Evolutionary conservation across 1,140 invertebrate species (phyloP).

Genomic region (Zaprionus camerounensis): DNA sequence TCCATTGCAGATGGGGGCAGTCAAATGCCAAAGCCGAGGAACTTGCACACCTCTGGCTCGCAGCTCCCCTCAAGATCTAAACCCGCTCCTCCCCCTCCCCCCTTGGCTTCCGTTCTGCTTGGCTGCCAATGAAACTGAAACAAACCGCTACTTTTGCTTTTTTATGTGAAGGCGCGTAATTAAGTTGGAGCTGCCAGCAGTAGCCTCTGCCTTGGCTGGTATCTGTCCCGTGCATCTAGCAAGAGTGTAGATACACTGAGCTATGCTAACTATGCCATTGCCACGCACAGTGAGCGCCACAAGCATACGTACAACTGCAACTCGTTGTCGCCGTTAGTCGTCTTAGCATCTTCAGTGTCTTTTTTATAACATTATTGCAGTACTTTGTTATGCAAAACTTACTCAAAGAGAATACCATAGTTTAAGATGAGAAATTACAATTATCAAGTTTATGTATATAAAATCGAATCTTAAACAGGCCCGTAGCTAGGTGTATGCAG

Average conservation of each 20-base stretch:
- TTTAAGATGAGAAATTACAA: no score
- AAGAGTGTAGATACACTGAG: constrained; percentile 22
- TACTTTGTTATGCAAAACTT: constrained; percentile 9
- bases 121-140: constrained; percentile 74
- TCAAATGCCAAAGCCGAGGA: constrained; percentile 1
- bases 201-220: constrained; percentile 14
- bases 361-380: constrained; percentile 33
- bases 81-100: background rate
- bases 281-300: constrained; percentile 64
- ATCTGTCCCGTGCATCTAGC: constrained; percentile 24
- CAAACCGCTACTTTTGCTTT: constrained; percentile 79
- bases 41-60: background rate
- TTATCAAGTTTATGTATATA: no score
- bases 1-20: constrained; percentile 4
- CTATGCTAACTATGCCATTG: constrained; percentile 56
- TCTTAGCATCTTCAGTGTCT: constrained; percentile 22
- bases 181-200: constrained; percentile 50
- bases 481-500: no score
- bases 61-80: background rate
- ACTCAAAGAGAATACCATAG: background rate
- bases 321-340: constrained; percentile 23
- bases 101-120: constrained; percentile 34
- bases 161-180: constrained; percentile 57
- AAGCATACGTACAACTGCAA: constrained; percentile 27
- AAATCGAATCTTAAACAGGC: no score